Percentiles rank a stretch among this genome's conserved stretches.
These are phyloP conservation scores for Cosmorhoe ocellata DNA, from an alignment of 2,888 invertebrate genomes.

Conservation along the genomic window DNA sequence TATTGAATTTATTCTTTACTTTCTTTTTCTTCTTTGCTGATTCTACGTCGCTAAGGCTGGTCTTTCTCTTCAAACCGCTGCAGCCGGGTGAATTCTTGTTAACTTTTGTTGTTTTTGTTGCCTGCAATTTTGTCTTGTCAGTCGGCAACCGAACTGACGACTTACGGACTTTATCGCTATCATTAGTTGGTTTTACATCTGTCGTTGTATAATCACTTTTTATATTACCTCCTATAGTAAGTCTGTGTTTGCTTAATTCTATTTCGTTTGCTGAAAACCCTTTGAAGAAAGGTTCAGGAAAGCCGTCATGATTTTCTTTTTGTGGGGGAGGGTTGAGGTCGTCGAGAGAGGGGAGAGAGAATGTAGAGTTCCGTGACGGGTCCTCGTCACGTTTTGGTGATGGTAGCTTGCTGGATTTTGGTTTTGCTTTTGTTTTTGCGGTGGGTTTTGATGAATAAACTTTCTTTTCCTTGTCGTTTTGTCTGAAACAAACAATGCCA, in stretches of 20 bases:
- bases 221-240: too few species aligned
- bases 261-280: slow-evolving; percentile 5
- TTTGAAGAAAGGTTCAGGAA: background rate
- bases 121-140: too few species aligned
- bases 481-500: background rate
- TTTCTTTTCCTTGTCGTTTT: background rate
- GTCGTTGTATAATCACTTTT: background rate
- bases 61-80: background rate
- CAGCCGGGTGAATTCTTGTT: background rate
- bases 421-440: background rate
- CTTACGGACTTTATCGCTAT: too few species aligned
- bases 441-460: background rate
- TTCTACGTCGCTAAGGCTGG: background rate
- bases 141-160: too few species aligned
- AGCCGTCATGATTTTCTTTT: too few species aligned
- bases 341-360: slow-evolving; percentile 5
- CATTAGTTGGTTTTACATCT: background rate
- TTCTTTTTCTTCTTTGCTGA: background rate
- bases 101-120: background rate
- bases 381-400: background rate
- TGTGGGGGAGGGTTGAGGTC: too few species aligned
- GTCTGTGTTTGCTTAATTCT: background rate
- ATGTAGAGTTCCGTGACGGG: too few species aligned
- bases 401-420: background rate
- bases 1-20: slow-evolving; percentile 5